Conservation (phyloP, 2,797 vertebrate genomes). For the Nothura maculosa region DNA sequence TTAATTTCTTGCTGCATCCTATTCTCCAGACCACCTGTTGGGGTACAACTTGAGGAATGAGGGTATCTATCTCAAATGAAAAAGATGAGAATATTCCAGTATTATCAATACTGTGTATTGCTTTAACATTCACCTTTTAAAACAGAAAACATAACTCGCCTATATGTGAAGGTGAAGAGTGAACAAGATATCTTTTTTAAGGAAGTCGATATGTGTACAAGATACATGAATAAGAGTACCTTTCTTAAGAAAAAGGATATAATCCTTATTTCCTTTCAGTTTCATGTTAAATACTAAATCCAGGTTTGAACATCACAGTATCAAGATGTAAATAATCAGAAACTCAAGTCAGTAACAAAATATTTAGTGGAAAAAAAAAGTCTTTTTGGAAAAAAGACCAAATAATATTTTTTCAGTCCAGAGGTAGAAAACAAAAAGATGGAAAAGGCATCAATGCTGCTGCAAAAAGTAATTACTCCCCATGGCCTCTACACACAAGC, state of each 20-base stretch:
- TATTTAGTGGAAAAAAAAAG: background rate
- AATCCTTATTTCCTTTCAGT: background rate
- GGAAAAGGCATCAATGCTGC: background rate
- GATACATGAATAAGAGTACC: background rate
- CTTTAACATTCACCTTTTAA: background rate
- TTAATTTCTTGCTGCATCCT: background rate
- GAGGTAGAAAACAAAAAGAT: background rate
- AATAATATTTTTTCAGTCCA: background rate
- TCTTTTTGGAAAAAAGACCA: background rate
- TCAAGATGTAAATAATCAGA: background rate
- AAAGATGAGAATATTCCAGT: background rate
- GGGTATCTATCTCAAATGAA: background rate
- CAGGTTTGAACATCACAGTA: background rate
- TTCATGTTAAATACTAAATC: background rate
- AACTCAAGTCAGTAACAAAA: background rate
- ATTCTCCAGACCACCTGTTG: background rate
- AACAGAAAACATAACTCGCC: background rate
- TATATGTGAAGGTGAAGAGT: too few species aligned
- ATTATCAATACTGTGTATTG: background rate
- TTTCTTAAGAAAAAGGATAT: background rate
- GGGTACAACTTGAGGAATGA: background rate
- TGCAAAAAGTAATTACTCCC: background rate
- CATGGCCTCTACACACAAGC: background rate
- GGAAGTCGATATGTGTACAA: background rate
- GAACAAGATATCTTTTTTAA: background rate